These are phyloP conservation scores for Mustelus asterias DNA, from an alignment of 2,113 vertebrate species.

Conservation along the genomic window DNA sequence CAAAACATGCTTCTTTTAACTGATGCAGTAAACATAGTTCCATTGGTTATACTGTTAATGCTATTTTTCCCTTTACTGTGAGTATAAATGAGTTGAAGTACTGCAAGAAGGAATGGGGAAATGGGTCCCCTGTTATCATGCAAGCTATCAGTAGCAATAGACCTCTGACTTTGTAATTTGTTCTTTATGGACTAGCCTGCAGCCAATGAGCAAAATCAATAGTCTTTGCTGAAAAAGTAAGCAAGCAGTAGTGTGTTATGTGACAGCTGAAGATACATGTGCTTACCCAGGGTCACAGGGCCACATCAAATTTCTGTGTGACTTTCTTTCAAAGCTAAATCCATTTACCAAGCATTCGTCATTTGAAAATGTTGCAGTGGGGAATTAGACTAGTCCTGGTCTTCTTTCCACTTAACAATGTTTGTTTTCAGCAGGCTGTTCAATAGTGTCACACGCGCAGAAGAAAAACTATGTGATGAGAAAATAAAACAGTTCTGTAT, in stretches of 20 bases:
- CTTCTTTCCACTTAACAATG: slow-evolving; percentile 69
- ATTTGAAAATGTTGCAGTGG: slow-evolving; percentile 64
- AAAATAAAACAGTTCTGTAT: slow-evolving; percentile 43
- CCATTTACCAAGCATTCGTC: slow-evolving; percentile 70
- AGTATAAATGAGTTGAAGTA: slow-evolving; percentile 37
- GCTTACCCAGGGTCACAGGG: slow-evolving; percentile 70
- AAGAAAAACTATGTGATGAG: slow-evolving; percentile 66
- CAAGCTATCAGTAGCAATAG: slow-evolving; percentile 73
- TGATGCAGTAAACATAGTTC: not conserved
- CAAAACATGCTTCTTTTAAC: slow-evolving; percentile 3
- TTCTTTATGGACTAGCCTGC: slow-evolving; percentile 80
- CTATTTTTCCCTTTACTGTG: not conserved
- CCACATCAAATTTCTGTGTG: slow-evolving; percentile 73
- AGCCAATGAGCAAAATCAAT: slow-evolving; percentile 87
- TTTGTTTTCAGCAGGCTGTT: slow-evolving; percentile 74
- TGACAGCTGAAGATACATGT: slow-evolving; percentile 78
- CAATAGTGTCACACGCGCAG: slow-evolving; percentile 60
- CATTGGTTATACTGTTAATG: slow-evolving; percentile 15
- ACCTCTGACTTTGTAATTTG: slow-evolving; percentile 85
- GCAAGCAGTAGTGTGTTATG: slow-evolving; percentile 67
- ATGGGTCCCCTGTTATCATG: slow-evolving; percentile 67
- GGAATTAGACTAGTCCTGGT: slow-evolving; percentile 59
- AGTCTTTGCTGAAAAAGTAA: slow-evolving; percentile 73
- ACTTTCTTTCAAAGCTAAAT: slow-evolving; percentile 71
- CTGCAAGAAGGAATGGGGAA: slow-evolving; percentile 55